These are phyloP conservation scores for Acanthoscelides obtectus DNA, from an alignment of 2,888 invertebrate species.

Conservation along the genomic window DNA sequence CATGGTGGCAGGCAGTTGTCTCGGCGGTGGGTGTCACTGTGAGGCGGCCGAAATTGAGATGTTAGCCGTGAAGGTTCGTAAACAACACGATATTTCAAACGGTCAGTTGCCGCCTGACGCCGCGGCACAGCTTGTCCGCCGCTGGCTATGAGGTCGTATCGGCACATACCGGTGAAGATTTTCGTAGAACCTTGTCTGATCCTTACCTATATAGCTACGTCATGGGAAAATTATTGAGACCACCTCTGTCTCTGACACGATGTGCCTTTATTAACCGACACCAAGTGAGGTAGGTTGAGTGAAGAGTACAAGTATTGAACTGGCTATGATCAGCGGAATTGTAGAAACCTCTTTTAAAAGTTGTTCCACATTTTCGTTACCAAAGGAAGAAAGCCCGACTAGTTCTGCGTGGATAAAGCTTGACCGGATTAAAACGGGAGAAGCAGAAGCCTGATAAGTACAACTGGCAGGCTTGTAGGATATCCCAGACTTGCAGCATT, in stretches of 20 bases:
- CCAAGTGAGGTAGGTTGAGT: too few species aligned
- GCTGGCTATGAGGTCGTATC: not conserved
- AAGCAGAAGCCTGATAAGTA: too few species aligned
- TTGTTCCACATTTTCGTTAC: too few species aligned
- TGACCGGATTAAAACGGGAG: too few species aligned
- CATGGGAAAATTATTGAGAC: not conserved
- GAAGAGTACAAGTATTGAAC: too few species aligned
- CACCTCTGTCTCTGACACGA: not conserved
- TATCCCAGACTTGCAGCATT: too few species aligned
- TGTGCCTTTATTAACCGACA: not conserved
- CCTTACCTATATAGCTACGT: not conserved
- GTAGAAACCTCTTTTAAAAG: too few species aligned
- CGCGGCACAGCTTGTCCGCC: not conserved
- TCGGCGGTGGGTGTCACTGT: not conserved
- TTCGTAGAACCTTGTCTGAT: not conserved
- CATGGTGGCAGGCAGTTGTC: not conserved
- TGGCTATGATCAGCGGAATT: too few species aligned
- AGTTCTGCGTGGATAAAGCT: too few species aligned
- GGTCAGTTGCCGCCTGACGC: not conserved
- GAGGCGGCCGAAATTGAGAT: not conserved
- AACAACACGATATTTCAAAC: not conserved
- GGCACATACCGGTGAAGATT: not conserved
- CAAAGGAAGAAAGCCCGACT: too few species aligned
- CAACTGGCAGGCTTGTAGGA: too few species aligned
- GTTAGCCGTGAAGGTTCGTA: not conserved